Evolutionary conservation across 2,797 vertebrate genomes (phyloP), one percentile per base, ranked within the genome.

Genomic region (Pipistrellus pygmaeus): DNA sequence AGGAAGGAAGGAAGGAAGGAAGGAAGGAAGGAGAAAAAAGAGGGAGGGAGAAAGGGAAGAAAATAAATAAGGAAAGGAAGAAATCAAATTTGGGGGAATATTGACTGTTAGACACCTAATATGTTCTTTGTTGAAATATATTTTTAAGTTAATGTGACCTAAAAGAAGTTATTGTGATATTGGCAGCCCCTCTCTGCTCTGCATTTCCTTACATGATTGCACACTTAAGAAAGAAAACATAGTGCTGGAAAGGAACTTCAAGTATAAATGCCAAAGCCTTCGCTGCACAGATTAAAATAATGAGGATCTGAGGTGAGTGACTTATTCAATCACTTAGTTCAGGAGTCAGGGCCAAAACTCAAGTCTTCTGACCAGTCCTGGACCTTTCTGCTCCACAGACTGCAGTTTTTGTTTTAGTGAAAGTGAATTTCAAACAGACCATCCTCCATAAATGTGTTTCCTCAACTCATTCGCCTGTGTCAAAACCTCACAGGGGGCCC

Each of bases 181-280:
- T 77, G 93, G 69, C 76, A 62, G 14, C 35, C 55, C 82, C 87
- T 60, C 48, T 85, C n/a, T 83, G 53, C 55, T 88, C 55, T 57
- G 66, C 69, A 17, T 68, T 81, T 93, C 87, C 64, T 92, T 86
- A 69, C 46, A 32, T 91, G 68, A 85, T 84, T 71, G 87, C 46
- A 41, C 62, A 87, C 95, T 76, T 69, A 51, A 83, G 88, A 92
- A 90, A 90, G 57, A 93, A 96, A 93, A 83, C 38, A 32, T 3
- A 84, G 48, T 20, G 17, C 73, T 85, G 46, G 88, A 83, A 90
- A 88, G 85, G 86, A 89, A 46, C 32, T 71, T 71, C 23, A 27
- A n/a, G 85, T 78, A 9, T 8, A 48, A 60, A 82, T 6, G 60
- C 76, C 84, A 85, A 85, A 75, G n/a, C 25, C 44, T 27, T 78